A percentile compares a stretch with the other conserved stretches of the same genome.
Evolutionary conservation across 1,140 invertebrate species (phyloP).

Genomic region (Ceratoteleas bidentatus): DNA sequence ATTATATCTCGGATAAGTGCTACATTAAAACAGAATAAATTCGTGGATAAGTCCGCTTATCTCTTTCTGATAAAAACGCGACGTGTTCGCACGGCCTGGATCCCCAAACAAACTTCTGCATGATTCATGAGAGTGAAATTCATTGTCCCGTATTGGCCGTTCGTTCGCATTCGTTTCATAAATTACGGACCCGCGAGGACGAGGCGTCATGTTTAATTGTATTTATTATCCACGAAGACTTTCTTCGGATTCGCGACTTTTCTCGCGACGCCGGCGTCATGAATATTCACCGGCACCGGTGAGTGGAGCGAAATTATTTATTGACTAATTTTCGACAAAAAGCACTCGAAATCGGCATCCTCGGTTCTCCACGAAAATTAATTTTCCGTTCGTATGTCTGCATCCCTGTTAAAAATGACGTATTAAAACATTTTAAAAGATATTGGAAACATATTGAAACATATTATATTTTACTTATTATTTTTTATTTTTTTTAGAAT

Average conservation of each 20-base stretch:
- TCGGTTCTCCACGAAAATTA: too few species aligned
- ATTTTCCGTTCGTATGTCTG: too few species aligned
- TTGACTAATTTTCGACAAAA: too few species aligned
- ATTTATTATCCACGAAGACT: slow-evolving; percentile 6
- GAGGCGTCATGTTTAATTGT: slow-evolving; percentile 32
- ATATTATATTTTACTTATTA: too few species aligned
- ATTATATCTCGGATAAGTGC: slow-evolving; percentile 45
- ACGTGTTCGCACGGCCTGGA: background rate
- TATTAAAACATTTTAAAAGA: too few species aligned
- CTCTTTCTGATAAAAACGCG: slow-evolving; percentile 17
- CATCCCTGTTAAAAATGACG: too few species aligned
- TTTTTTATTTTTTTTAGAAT: too few species aligned
- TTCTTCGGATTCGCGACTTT: too few species aligned
- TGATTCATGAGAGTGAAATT: slow-evolving; percentile 51
- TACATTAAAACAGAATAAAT: slow-evolving; percentile 58
- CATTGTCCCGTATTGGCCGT: slow-evolving; percentile 43
- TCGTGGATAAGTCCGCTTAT: slow-evolving; percentile 42
- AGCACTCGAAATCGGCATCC: too few species aligned
- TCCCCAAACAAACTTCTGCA: slow-evolving; percentile 45
- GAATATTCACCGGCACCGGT: background rate
- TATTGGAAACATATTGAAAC: too few species aligned
- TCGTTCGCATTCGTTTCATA: slow-evolving; percentile 53
- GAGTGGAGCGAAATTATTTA: too few species aligned
- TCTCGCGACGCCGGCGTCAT: too few species aligned
- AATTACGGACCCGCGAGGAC: slow-evolving; percentile 15